phyloP scores from a whole-genome alignment of 2,797 vertebrate genomes.

The Halcyon leucocephala region DNA sequence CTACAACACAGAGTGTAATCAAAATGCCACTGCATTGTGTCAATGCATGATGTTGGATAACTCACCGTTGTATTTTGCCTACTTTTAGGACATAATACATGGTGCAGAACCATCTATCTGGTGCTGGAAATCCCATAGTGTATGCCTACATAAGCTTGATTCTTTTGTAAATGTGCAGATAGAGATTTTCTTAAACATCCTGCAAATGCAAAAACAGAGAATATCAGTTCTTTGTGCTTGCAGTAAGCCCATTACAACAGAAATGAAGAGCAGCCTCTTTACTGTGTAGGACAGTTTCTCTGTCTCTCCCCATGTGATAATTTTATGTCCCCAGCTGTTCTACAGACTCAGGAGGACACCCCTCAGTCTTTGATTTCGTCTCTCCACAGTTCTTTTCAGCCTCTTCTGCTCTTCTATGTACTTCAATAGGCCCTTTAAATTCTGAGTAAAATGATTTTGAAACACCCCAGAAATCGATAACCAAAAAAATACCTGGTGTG shows the following conservation, averaged over 20 bases:
- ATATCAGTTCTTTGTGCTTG: not conserved
- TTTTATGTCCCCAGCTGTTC: not conserved
- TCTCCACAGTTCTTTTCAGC: not conserved
- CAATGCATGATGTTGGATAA: not conserved
- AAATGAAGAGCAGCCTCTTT: not conserved
- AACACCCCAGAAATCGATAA: not conserved
- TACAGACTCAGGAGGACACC: not conserved
- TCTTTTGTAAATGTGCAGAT: not conserved
- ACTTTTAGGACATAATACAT: not conserved
- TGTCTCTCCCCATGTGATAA: not conserved
- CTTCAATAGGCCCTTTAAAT: not conserved
- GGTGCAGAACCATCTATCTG: not conserved
- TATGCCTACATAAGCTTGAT: not conserved
- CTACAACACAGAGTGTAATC: not conserved
- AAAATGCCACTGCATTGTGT: not conserved
- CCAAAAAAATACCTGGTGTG: not conserved
- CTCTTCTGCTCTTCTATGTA: not conserved
- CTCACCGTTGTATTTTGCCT: not conserved
- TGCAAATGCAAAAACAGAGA: not conserved
- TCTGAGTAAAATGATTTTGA: not conserved
- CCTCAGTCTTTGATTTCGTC: not conserved
- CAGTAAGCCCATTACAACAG: not conserved
- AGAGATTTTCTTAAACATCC: not conserved
- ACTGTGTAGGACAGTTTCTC: not conserved
- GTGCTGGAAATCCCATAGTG: not conserved